phyloP scores from a whole-genome alignment of 2,797 vertebrate genomes.

The Ctenochaetus hawaiiensis region DNA sequence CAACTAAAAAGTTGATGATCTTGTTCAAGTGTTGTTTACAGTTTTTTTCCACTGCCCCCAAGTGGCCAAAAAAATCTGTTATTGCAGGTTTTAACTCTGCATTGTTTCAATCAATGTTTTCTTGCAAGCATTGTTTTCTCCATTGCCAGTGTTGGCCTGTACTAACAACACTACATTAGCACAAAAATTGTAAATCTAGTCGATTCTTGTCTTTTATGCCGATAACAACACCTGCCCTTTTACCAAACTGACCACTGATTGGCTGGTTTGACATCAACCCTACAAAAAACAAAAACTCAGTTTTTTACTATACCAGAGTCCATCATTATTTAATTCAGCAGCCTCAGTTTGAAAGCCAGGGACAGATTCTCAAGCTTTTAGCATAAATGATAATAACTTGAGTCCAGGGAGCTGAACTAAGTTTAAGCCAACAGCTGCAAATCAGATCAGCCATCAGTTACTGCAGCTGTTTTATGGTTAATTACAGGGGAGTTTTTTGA shows the following conservation, averaged over 20 bases:
- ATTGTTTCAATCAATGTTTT: not conserved
- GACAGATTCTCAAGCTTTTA: not conserved
- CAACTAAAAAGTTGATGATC: not conserved
- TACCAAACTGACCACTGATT: not conserved
- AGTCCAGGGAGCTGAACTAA: not conserved
- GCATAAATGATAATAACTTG: not conserved
- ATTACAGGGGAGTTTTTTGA: not conserved
- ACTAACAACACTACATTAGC: not conserved
- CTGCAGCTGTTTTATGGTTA: conserved; percentile 1
- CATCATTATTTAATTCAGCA: not conserved
- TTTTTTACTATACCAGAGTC: not conserved
- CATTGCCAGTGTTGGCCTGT: not conserved
- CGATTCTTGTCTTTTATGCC: not conserved
- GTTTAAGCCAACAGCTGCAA: not conserved
- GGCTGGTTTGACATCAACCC: not conserved
- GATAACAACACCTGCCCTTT: not conserved
- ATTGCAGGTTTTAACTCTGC: not conserved
- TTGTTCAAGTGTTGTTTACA: not conserved
- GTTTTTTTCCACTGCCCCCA: not conserved
- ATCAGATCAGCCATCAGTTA: not conserved
- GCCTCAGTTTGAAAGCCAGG: not conserved
- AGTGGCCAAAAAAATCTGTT: not conserved
- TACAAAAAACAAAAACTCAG: not conserved
- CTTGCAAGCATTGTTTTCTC: not conserved
- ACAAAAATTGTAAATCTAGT: not conserved